Base-by-base conservation (phyloP, 2,888 invertebrate species). In the Plemyria rubiginata region DNA sequence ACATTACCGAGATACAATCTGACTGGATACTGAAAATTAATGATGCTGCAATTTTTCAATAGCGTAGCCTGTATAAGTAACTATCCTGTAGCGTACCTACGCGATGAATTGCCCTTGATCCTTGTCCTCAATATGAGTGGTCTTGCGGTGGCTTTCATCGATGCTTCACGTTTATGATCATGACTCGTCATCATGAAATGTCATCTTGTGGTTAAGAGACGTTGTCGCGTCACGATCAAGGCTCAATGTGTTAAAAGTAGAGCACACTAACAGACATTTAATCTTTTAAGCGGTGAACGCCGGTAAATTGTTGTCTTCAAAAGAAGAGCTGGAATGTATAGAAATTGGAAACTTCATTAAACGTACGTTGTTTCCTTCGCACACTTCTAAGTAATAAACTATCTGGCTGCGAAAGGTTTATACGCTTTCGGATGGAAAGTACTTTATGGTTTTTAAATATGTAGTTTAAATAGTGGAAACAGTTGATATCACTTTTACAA, bases 171-270 rank as follows among this genome's bases (percentile, higher is more conserved):
- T 40, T 58, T 63, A 60, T 52, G 54, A 73, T 64, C 74, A 76
- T 61, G 65, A 71, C 55, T 66, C 66, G 74, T 75, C 70, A 70
- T 70, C 65, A 72, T 70, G 70, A 74, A 73, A 76, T 71, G 69
- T 66, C 66, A 68, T 65, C 68, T 76, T 78, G 78, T 67, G 77
- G 76, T 73, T 71, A 66, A 38, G 51, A 62, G 49, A 59, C 67
- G 74, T n/a, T n/a, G n/a, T 73, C 76, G 58, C 67, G 74, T 73
- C 76, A 72, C 72, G 73, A 74, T 65, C 41, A 52, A 53, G 46
- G 43, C 45, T 51, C 48, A 46, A 56, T 55, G 54, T 51, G 54
- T 58, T 51, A 40, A 54, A 55, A 52, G 59, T 51, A 59, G 51
- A 49, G 29, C 53, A 54, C 40, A 41, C 43, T 57, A 53, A 38